Conservation (phyloP, 2,797 vertebrate species). For the Coluber constrictor region DNA sequence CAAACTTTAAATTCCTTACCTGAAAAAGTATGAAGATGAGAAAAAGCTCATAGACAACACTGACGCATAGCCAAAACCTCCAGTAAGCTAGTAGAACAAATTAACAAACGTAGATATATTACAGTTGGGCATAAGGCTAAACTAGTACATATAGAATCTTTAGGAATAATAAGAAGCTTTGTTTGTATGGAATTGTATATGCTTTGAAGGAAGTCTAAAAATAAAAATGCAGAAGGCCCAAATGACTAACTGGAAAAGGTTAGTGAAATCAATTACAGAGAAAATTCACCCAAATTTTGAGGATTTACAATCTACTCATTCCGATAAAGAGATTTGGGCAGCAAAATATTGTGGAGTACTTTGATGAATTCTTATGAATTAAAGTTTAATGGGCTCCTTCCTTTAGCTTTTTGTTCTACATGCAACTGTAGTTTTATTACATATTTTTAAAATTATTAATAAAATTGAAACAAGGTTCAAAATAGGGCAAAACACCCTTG, state of each 20-base stretch:
- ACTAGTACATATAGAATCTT: not conserved
- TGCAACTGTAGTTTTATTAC: not conserved
- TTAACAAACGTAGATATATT: rapidly evolving
- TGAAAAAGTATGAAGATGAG: constrained; percentile 99
- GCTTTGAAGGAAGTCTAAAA: not conserved
- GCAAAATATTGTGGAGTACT: not conserved
- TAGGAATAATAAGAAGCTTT: not conserved
- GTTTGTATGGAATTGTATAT: not conserved
- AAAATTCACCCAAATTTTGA: not conserved
- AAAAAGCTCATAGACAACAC: constrained; percentile 96
- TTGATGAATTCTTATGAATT: not conserved
- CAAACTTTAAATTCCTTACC: constrained; percentile 69
- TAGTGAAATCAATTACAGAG: not conserved
- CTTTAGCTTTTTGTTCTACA: not conserved
- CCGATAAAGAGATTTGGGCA: not conserved
- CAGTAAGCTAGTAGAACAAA: constrained; percentile 83
- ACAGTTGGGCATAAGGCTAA: not conserved
- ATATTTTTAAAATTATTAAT: not conserved
- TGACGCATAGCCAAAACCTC: constrained; percentile 98
- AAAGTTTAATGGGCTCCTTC: not conserved
- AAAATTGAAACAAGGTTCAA: not conserved
- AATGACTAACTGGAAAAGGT: not conserved
- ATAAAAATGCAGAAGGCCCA: not conserved
- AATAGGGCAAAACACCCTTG: not conserved
- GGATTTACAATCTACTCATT: not conserved